A percentile compares a stretch with the other conserved stretches of the same genome.
phyloP scores from a whole-genome alignment of 2,113 vertebrate species.

The Xiphophorus maculatus region DNA sequence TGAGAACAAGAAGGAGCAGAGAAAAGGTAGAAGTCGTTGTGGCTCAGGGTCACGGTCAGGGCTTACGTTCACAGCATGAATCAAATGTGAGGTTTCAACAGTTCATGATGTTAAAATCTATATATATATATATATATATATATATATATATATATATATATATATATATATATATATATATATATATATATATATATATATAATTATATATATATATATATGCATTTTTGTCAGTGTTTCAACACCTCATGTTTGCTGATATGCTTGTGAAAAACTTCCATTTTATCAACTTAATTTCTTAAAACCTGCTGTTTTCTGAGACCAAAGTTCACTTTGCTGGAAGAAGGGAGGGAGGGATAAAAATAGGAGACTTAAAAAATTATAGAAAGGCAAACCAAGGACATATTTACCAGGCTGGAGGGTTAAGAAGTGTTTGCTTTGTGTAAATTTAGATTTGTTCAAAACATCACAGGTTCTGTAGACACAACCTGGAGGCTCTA shows the following conservation, averaged over 20 bases:
- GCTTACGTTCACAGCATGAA: constrained; percentile 21
- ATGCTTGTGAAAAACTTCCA: constrained; percentile 16
- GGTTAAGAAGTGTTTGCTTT: constrained; percentile 39
- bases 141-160: no score
- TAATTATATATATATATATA: background rate
- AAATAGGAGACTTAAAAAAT: constrained; percentile 3
- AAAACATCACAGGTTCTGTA: constrained; percentile 31
- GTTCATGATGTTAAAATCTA: background rate
- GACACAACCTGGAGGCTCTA: constrained; percentile 21
- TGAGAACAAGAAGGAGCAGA: background rate
- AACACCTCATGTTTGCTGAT: constrained; percentile 42
- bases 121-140: background rate
- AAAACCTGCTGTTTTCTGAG: constrained; percentile 74
- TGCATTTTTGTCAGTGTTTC: constrained; percentile 27
- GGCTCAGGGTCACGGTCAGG: constrained; percentile 46
- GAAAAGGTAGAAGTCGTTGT: constrained; percentile 18
- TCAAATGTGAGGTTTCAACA: constrained; percentile 32
- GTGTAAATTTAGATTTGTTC: constrained; percentile 22
- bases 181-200: no score
- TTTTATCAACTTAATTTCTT: constrained; percentile 28
- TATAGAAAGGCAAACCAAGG: background rate
- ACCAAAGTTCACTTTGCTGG: constrained; percentile 74
- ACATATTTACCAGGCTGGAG: constrained; percentile 4
- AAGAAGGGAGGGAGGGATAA: background rate
- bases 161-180: background rate